Evolutionary conservation across 2,113 vertebrate species (phyloP).

Genomic region (Callorhinus ursinus): DNA sequence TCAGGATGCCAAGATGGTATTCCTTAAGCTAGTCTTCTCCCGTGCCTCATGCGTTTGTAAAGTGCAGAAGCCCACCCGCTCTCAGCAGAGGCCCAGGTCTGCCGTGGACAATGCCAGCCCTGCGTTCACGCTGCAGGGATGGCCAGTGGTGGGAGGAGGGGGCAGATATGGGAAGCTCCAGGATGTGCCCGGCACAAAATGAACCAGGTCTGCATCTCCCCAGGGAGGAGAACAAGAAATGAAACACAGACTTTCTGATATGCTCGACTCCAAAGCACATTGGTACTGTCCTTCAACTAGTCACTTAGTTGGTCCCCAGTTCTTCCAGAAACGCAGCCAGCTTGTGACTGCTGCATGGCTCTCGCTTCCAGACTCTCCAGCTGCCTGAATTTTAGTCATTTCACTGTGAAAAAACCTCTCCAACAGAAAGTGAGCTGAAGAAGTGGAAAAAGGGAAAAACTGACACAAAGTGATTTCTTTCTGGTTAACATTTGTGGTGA

Average conservation of each 20-base stretch:
- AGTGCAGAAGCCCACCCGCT: background rate
- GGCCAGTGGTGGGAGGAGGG: background rate
- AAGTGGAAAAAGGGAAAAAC: background rate
- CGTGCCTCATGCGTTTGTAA: background rate
- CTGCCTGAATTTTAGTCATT: background rate
- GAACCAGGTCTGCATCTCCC: fast-evolving
- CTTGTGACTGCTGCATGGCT: no score
- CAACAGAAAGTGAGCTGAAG: background rate
- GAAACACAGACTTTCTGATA: background rate
- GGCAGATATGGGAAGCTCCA: no score
- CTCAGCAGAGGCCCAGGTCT: background rate
- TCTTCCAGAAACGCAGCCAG: background rate
- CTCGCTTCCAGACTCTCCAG: background rate
- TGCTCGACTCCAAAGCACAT: fast-evolving
- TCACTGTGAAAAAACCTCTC: background rate
- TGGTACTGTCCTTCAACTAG: background rate
- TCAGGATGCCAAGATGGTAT: background rate
- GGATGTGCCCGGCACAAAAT: background rate
- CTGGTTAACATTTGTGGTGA: background rate
- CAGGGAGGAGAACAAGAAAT: background rate
- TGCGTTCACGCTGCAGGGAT: background rate
- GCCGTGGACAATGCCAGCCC: fast-evolving
- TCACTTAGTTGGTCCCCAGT: background rate
- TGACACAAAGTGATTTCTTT: background rate
- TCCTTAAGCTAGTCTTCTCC: background rate